Base-by-base conservation (phyloP, 2,797 vertebrate species). In the Meriones psammophilus region DNA sequence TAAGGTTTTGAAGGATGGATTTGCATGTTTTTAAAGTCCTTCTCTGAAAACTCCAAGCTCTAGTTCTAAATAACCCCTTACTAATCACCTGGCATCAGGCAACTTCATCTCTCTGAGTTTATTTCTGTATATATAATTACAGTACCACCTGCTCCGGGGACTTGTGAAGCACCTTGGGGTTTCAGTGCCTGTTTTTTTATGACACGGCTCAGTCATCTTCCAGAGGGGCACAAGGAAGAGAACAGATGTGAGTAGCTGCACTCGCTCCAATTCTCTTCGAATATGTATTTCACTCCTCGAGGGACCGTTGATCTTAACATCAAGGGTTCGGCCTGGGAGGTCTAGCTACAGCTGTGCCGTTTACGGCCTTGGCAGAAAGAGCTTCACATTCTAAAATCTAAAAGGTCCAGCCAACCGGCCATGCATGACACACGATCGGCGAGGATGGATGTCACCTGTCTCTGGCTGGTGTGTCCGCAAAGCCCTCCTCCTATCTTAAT, bases 161-260 rank as follows among this genome's bases (percentile, higher is more conserved):
- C 36, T 84, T 54, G 92, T 54, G 83, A 95, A 94, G 79, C 95
- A 81, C 78, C 71, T 76, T 81, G 77, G 90, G 85, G 54, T 86
- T 58, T 54, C 66, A 88, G 69, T 50, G 33, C 69, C 78, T 97
- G 76, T 96, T 96, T 97, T 95, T 86, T 86, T 88, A 46, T 64
- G 64, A 69, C 66, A 94, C 39, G n/a, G 42, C 18, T 96, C 84
- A 64, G 18, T 92, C 81, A 84, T 91, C 89, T 94, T 94, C 60
- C 91, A 96, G 60, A 94, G 76, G 66, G 60, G 89, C 58, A 86
- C 88, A 81, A 39, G 39, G 14, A 85, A 18, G 79, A 56, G 24
- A 91, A 20, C 83, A 92, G 83, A 85, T 76, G 50, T 46, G 14
- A 46, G 42, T 62, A 92, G 5, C 46, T 89, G 46, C 18, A 12